Conservation (phyloP, 2,113 vertebrate species). For the Apodemus speciosus region DNA sequence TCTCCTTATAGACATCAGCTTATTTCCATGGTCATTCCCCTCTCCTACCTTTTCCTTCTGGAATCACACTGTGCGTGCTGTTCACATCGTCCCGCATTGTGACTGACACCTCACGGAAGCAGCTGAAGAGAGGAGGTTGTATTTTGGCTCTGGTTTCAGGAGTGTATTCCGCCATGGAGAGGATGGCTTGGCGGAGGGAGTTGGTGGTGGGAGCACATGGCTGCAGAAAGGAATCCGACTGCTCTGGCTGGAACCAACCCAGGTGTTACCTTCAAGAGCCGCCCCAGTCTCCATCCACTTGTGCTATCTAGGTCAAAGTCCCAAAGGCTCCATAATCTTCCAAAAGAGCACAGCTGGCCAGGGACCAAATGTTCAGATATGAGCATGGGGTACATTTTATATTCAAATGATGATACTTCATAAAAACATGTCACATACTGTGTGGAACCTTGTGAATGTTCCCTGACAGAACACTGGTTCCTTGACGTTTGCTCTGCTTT, state of each 20-base stretch:
- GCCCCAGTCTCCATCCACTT: neutral
- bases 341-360: neutral
- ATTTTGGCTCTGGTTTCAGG: neutral
- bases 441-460: neutral
- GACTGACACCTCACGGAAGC: neutral
- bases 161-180: neutral
- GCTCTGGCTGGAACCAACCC: neutral
- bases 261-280: neutral
- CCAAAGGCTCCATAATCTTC: neutral
- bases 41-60: neutral
- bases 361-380: neutral
- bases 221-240: neutral
- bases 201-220: neutral
- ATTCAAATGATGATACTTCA: neutral
- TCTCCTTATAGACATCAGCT: neutral
- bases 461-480: neutral
- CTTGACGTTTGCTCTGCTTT: constrained; percentile 30
- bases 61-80: neutral
- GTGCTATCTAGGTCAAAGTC: neutral
- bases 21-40: neutral
- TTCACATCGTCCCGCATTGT: too few relatives aligned
- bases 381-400: neutral
- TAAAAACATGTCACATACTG: neutral
- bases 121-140: neutral
- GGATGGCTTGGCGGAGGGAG: neutral